These are phyloP conservation scores for Drosophila seguyi DNA, from an alignment of 1,140 invertebrate genomes.

Conservation along the genomic window DNA sequence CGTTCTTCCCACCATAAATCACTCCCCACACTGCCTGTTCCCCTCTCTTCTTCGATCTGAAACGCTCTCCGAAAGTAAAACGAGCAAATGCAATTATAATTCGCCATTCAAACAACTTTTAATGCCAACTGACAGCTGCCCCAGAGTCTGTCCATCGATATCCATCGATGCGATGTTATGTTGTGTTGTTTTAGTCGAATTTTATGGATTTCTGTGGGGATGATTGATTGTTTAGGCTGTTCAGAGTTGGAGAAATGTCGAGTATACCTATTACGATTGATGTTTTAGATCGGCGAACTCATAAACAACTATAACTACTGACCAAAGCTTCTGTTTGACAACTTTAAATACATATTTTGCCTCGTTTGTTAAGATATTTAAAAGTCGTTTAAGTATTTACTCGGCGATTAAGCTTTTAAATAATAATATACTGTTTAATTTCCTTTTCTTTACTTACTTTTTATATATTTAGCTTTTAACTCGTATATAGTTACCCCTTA, in stretches of 20 bases:
- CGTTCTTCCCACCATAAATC: conserved; percentile 38
- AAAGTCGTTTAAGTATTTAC: too few relatives aligned
- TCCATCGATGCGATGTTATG: conserved; percentile 10
- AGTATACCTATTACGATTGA: background rate
- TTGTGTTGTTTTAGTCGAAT: conserved; percentile 24
- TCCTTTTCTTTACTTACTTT: too few relatives aligned
- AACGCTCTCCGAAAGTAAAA: conserved; percentile 29
- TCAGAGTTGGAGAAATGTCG: background rate
- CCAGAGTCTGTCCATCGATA: conserved; percentile 19
- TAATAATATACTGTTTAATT: too few relatives aligned
- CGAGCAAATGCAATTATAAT: conserved; percentile 72
- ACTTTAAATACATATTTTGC: background rate
- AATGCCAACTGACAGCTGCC: conserved; percentile 51
- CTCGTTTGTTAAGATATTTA: background rate
- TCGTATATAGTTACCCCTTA: background rate
- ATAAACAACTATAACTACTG: background rate
- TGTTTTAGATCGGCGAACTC: background rate
- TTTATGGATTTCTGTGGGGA: conserved; percentile 25
- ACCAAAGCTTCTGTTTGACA: background rate
- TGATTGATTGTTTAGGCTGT: conserved; percentile 36
- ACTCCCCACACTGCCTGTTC: background rate
- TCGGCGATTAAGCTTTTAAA: too few relatives aligned
- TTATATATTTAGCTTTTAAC: too few relatives aligned
- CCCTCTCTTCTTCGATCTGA: conserved; percentile 1
- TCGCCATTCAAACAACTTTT: conserved; percentile 62